Base-by-base conservation (phyloP, 2,797 vertebrate genomes). In the Bradypus variegatus region DNA sequence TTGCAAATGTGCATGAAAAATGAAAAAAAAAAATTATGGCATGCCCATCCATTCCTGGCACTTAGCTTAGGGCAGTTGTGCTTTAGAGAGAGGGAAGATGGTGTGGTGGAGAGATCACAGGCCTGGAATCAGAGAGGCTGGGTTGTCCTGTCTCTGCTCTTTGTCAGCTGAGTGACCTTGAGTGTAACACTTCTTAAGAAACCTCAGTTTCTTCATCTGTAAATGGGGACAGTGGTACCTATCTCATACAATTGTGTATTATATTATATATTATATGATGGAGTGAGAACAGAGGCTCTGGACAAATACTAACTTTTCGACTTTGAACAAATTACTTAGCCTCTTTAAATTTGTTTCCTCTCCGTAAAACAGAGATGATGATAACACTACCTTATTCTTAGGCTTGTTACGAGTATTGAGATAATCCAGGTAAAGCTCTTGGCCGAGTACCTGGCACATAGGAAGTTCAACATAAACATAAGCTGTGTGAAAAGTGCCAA, bases 311-410 rank as follows among this genome's bases (percentile, higher is more conserved):
- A 60, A 78, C 27, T 65, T 94, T 89, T 67, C 77, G 12, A 58
- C 31, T 86, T 50, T 50, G 27, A 93, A 72, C 45, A 84, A 83
- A 60, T 55, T 72, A 86, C n/a, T 90, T 38, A 67, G 29, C 23
- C 67, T 89, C 25, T 53, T 69, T 65, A 89, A 50, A 72, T 94
- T 93, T 67, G 27, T 82, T 64, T 92, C 86, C 48, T 91, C 78
- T 79, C 25, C n/a, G 60, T 93, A 80, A 67, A 25, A 72, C 2
- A 90, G 38, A 91, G 65, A 79, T 73, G 55, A 67, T 33, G n/a
- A 77, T 21, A 87, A 93, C 48, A 60, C 38, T 29, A 9, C 29
- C 29, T 76, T 72, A 76, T 48, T 79, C 73, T 82, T 80, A 29
- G 70, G 79, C 38, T 45, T 29, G 15, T 75, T 80, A 73, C 2